These are phyloP conservation scores for Aplysina aerophoba DNA, from an alignment of 37 sponge, comb jelly and placozoan species.

Conservation along the genomic window DNA sequence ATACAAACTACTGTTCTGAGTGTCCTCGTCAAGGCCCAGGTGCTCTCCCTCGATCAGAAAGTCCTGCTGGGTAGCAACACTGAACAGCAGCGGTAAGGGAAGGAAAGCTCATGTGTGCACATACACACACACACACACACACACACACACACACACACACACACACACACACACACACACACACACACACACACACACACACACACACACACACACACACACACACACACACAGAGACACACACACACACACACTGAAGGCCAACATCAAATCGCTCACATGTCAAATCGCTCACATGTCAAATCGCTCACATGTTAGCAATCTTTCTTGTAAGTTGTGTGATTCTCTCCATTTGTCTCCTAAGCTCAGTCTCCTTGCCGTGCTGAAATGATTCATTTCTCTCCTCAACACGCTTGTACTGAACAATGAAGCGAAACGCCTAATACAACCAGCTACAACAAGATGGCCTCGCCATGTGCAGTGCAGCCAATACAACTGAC, in stretches of 20 bases:
- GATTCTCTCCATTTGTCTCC: neutral
- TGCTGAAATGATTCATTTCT: neutral
- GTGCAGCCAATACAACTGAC: too few species aligned
- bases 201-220: conserved; percentile 35
- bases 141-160: conserved; percentile 29
- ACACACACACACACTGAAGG: too few species aligned
- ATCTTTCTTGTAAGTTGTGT: neutral
- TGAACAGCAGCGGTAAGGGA: neutral
- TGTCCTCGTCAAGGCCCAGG: neutral
- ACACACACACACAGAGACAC: conserved; percentile 14
- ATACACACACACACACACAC: conserved; percentile 14
- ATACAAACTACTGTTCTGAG: neutral
- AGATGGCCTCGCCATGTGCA: too few species aligned
- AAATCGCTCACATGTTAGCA: neutral
- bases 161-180: conserved; percentile 12
- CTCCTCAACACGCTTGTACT: neutral
- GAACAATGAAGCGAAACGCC: too few species aligned
- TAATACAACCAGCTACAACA: too few species aligned
- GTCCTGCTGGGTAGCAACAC: neutral
- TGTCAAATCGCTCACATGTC: too few species aligned
- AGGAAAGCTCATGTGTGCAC: neutral
- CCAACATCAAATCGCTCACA: too few species aligned
- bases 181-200: conserved; percentile 35
- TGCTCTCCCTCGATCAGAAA: neutral
- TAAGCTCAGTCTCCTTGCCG: neutral